Conservation (phyloP, 2,113 vertebrate genomes). For the Bujurquina vittata region DNA sequence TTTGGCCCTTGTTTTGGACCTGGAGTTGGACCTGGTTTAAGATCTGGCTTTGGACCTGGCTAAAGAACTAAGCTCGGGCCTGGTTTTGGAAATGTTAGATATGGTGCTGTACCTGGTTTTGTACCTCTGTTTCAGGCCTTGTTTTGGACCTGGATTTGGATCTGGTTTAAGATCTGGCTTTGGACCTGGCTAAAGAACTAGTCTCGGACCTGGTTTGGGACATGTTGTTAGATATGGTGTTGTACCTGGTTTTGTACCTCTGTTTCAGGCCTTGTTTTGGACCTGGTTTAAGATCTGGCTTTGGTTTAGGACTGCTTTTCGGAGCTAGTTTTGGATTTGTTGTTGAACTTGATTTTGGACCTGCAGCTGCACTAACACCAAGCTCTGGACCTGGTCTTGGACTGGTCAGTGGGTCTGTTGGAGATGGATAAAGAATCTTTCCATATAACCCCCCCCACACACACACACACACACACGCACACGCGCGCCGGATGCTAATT, state of each 20-base stretch:
- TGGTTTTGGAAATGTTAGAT: neutral
- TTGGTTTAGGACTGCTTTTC: too few relatives aligned
- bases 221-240: neutral
- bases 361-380: too few relatives aligned
- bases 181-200: neutral
- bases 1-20: too few relatives aligned
- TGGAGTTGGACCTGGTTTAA: neutral
- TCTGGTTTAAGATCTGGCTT: neutral
- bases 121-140: too few relatives aligned
- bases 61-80: accelerated
- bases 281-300: too few relatives aligned
- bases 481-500: neutral
- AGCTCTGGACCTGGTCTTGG: neutral
- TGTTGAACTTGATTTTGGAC: too few relatives aligned
- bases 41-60: neutral
- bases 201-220: accelerated
- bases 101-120: too few relatives aligned
- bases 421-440: neutral
- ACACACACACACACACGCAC: too few relatives aligned
- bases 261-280: neutral
- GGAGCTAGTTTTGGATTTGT: too few relatives aligned
- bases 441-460: too few relatives aligned
- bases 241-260: neutral
- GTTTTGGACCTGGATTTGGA: neutral
- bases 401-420: neutral